A percentile compares a stretch with the other conserved stretches of the same genome.
phyloP scores from a whole-genome alignment of 92 coral and sea anemone species.

The Zoanthus gigantus region DNA sequence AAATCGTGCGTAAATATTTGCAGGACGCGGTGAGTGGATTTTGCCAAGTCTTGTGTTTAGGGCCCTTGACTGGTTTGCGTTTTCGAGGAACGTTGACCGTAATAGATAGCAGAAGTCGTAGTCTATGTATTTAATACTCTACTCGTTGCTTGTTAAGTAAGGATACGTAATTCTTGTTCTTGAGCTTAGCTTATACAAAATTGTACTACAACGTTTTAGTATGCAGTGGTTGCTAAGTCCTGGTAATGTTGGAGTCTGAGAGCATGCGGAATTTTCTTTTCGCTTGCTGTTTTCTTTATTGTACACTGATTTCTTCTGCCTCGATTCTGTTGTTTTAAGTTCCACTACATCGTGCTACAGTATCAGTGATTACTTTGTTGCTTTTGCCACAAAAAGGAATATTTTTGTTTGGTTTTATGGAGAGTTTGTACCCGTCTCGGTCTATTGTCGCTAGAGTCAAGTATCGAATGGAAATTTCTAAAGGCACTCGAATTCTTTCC shows the following conservation, averaged over 20 bases:
- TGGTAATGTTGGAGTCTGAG: neutral
- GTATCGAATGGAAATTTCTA: neutral
- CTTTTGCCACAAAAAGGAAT: neutral
- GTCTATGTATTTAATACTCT: neutral
- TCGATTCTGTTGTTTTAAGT: neutral
- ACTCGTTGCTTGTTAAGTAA: neutral
- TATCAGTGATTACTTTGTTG: neutral
- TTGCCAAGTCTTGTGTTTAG: neutral
- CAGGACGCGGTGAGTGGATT: constrained; percentile 60
- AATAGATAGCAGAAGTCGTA: constrained; percentile 1
- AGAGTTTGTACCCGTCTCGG: neutral
- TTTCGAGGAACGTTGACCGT: neutral
- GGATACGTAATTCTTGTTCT: neutral
- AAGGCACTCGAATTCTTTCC: neutral
- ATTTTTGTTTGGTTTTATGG: neutral
- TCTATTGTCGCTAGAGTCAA: neutral
- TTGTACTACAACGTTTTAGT: constrained; percentile 5
- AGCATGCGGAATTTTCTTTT: constrained; percentile 15
- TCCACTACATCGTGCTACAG: neutral
- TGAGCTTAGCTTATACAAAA: constrained; percentile 13
- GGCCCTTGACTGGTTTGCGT: neutral
- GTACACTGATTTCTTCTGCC: neutral
- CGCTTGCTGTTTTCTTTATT: neutral
- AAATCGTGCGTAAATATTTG: constrained; percentile 67
- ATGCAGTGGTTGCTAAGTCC: constrained; percentile 45